These are phyloP conservation scores for Endomychus coccineus DNA, from an alignment of 2,888 invertebrate species.

Conservation along the genomic window DNA sequence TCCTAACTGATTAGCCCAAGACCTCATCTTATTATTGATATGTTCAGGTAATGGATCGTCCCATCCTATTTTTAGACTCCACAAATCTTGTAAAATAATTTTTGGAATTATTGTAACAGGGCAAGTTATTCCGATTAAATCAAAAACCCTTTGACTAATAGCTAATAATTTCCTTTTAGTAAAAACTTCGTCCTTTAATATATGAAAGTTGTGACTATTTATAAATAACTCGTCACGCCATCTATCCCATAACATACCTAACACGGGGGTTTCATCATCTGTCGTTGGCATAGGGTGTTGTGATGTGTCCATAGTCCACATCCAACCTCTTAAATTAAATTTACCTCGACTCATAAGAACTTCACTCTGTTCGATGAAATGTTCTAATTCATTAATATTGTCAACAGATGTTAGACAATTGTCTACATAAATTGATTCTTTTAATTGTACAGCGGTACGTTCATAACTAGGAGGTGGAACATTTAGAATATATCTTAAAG, in stretches of 20 bases:
- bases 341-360: neutral
- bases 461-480: too few species aligned
- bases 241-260: slow-evolving; percentile 4
- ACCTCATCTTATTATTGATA: slow-evolving; percentile 20
- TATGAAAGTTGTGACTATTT: too few species aligned
- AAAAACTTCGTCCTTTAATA: too few species aligned
- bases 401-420: neutral
- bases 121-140: slow-evolving; percentile 1
- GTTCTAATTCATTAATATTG: neutral
- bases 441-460: too few species aligned
- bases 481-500: too few species aligned
- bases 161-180: slow-evolving; percentile 3
- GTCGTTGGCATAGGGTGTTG: too few species aligned
- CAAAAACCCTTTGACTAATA: slow-evolving; percentile 2
- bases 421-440: too few species aligned
- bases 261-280: slow-evolving; percentile 1
- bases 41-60: slow-evolving; percentile 15
- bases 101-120: neutral
- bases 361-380: slow-evolving; percentile 1
- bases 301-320: too few species aligned
- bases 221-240: too few species aligned
- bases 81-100: neutral
- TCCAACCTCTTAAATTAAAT: slow-evolving; percentile 8
- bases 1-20: slow-evolving; percentile 10
- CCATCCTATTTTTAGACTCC: slow-evolving; percentile 3